Evolutionary conservation across 2,113 vertebrate species (phyloP).

Genomic region (Hydropotes inermis): DNA sequence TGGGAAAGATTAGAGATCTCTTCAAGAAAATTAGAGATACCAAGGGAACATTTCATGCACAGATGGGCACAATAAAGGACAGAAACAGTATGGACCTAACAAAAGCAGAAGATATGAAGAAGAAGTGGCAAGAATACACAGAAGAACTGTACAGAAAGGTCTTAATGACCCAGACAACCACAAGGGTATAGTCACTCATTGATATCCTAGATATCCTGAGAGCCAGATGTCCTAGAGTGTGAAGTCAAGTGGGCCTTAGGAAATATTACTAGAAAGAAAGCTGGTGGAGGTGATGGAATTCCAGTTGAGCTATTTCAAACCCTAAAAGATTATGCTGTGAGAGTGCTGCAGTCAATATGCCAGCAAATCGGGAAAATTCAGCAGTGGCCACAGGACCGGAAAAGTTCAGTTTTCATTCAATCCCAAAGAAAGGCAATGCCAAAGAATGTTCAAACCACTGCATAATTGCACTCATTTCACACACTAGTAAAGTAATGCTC

Average conservation of each 20-base stretch:
- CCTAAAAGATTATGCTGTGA: background rate
- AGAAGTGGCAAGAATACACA: background rate
- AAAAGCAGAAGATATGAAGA: background rate
- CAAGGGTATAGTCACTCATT: background rate
- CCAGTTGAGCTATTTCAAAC: background rate
- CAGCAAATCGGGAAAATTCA: background rate
- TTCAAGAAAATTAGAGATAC: background rate
- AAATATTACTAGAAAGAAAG: background rate
- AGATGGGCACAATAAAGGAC: background rate
- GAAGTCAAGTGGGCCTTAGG: background rate
- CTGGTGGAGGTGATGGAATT: background rate
- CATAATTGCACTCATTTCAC: background rate
- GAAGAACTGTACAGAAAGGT: background rate
- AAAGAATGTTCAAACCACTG: background rate
- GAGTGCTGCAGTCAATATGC: background rate
- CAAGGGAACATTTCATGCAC: background rate
- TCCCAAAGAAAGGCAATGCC: background rate
- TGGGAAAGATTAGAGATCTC: background rate
- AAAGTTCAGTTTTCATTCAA: background rate
- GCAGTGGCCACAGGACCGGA: background rate
- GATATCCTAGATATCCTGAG: background rate
- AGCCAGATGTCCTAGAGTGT: background rate
- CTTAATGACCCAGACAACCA: background rate
- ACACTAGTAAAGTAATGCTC: background rate
- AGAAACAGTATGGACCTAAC: background rate